phyloP scores from a whole-genome alignment of 2,888 invertebrate genomes.

The Agonopterix subpropinquella region DNA sequence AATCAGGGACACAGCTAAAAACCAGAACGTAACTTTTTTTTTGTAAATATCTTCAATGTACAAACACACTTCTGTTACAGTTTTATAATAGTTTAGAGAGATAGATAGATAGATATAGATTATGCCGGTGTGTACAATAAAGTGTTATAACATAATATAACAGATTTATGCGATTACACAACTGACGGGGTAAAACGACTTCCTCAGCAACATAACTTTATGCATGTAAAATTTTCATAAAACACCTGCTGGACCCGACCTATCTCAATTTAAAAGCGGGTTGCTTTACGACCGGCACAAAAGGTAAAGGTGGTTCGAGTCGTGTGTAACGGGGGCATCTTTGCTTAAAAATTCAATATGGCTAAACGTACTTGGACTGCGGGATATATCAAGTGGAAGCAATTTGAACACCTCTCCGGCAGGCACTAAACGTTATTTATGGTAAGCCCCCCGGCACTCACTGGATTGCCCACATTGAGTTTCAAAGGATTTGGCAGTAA shows the following conservation, averaged over 20 bases:
- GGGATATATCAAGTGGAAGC: conserved; percentile 69
- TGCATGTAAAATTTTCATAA: conserved; percentile 35
- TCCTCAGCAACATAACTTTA: conserved; percentile 9
- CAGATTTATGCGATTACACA: background rate
- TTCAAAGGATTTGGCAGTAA: conserved; percentile 51
- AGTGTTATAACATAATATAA: too few relatives aligned
- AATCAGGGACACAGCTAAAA: too few relatives aligned
- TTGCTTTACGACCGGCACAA: conserved; percentile 32
- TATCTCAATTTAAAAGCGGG: conserved; percentile 39
- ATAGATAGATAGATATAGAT: too few relatives aligned
- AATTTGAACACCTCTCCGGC: conserved; percentile 68
- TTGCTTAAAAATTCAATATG: conserved; percentile 68
- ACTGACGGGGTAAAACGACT: background rate
- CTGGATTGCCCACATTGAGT: conserved; percentile 60
- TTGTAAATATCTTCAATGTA: too few relatives aligned
- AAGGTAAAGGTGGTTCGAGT: conserved; percentile 14
- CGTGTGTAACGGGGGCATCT: conserved; percentile 23
- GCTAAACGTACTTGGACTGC: conserved; percentile 55
- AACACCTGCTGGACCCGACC: conserved; percentile 31
- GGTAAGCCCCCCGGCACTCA: conserved; percentile 60
- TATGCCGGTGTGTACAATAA: too few relatives aligned
- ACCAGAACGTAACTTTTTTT: too few relatives aligned
- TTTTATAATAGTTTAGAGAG: too few relatives aligned
- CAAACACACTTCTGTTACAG: too few relatives aligned
- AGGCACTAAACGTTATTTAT: conserved; percentile 71